A percentile compares a stretch with the other conserved stretches of the same genome.
Evolutionary conservation across 2,888 invertebrate genomes (phyloP).

Genomic region (Odontomyia ornata): DNA sequence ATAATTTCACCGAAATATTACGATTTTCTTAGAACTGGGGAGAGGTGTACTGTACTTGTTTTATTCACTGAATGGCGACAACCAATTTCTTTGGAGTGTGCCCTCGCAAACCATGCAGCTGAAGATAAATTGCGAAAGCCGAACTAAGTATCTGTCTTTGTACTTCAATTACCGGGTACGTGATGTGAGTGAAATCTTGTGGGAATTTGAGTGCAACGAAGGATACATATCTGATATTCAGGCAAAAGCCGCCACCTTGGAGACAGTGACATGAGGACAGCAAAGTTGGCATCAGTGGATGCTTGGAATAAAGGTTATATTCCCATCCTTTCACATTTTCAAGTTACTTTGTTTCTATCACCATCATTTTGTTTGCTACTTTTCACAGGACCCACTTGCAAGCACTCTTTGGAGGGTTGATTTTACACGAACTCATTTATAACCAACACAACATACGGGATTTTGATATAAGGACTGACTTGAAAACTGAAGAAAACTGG

Average conservation of each 20-base stretch:
- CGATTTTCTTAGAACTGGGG: too few relatives aligned
- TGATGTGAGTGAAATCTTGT: constrained; percentile 46
- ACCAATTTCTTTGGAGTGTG: neutral
- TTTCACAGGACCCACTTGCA: neutral
- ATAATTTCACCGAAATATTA: too few relatives aligned
- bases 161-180: constrained; percentile 46
- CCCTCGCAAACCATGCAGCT: neutral
- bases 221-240: constrained; percentile 41
- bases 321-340: constrained; percentile 18
- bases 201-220: constrained; percentile 46
- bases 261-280: neutral
- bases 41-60: too few relatives aligned
- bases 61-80: neutral
- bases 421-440: constrained; percentile 19
- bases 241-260: neutral
- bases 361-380: neutral
- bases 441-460: constrained; percentile 30
- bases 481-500: neutral
- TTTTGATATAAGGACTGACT: constrained; percentile 39
- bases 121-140: constrained; percentile 44
- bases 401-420: neutral
- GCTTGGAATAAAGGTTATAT: neutral
- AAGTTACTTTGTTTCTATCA: constrained; percentile 41
- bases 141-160: constrained; percentile 46
- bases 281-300: constrained; percentile 5